These are phyloP conservation scores for Miichthys miiuy DNA, from an alignment of 2,797 vertebrate species.

Conservation along the genomic window DNA sequence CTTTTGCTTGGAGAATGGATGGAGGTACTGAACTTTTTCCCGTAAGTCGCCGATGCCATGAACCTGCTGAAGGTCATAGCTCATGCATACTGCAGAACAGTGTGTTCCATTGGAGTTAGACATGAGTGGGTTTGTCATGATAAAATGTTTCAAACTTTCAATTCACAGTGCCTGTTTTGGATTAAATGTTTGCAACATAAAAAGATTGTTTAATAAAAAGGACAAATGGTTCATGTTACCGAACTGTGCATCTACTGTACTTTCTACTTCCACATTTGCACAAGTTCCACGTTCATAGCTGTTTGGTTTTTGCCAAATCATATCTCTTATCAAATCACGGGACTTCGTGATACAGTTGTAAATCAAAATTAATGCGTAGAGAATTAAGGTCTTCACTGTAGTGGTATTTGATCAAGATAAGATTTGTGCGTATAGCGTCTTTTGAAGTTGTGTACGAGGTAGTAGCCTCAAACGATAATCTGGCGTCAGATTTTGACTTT, in stretches of 20 bases:
- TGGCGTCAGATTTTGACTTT: slow-evolving; percentile 56
- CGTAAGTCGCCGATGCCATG: slow-evolving; percentile 45
- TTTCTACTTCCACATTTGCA: slow-evolving; percentile 22
- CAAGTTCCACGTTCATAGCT: slow-evolving; percentile 22
- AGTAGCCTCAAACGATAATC: slow-evolving; percentile 48
- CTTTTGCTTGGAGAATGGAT: slow-evolving; percentile 36
- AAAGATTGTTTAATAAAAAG: slow-evolving; percentile 25
- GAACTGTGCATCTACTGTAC: slow-evolving; percentile 11
- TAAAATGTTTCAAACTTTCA: slow-evolving; percentile 33
- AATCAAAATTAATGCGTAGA: background rate
- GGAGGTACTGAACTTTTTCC: slow-evolving; percentile 41
- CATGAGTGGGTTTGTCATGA: slow-evolving; percentile 33
- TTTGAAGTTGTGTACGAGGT: slow-evolving; percentile 54
- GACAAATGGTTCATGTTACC: slow-evolving; percentile 40
- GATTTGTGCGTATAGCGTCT: slow-evolving; percentile 28
- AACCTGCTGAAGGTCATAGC: slow-evolving; percentile 44
- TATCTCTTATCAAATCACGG: slow-evolving; percentile 40
- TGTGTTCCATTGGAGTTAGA: slow-evolving; percentile 3
- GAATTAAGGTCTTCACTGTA: slow-evolving; percentile 22
- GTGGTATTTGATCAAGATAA: slow-evolving; percentile 52
- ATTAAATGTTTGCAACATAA: slow-evolving; percentile 37
- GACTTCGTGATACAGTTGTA: slow-evolving; percentile 29
- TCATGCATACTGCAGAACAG: slow-evolving; percentile 31
- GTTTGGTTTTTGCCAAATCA: slow-evolving; percentile 26
- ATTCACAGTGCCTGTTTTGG: slow-evolving; percentile 25